Base-by-base conservation (phyloP, 2,888 invertebrate genomes). In the Pristionchus exspectatus region DNA sequence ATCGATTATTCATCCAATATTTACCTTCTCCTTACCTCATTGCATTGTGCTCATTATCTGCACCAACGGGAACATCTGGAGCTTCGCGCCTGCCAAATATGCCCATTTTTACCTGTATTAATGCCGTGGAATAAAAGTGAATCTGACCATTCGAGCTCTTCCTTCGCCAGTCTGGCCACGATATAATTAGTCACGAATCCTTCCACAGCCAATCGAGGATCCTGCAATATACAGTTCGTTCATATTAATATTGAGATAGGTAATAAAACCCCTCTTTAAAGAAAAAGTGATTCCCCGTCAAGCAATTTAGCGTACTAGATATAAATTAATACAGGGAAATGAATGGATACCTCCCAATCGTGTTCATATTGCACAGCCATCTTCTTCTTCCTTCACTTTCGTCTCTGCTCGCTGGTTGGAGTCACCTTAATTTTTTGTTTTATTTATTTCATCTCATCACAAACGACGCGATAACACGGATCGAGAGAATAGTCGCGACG, bases 141-240 rank as follows among this genome's bases (percentile, higher is more conserved):
- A 30, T 33, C 87, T 27, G 16, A 88, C 89, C 89, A 89, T n/a
- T 83, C 83, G 18, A 89, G 27, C 0, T n/a, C 63, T 38, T 81
- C 89, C 89, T 63, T 77, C 2, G 27, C 83, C 18, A 89, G 30
- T 63, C 89, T 81, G 59, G 63, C 81, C 44, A 54, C 54, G n/a
- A 89, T 63, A 50, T 89, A 89, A 44, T 89, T 81, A 33, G 89
- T 89, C 86, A 92, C 92, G 90, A 92, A 93, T 59, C 91, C 92
- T 74, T 92, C 90, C 30, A 92, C 91, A 27, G 91, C 91, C 21
- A 93, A 90, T 69, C 92, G 90, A 16, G 91, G 90, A 38, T 92
- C 89, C 89, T 93, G 81, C 38, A 77, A 91, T 89, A 90, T 92
- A 72, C 74, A 83, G n/a, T 38, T 27, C 24, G n/a, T 38, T 27